Evolutionary conservation across 1,140 invertebrate species (phyloP).

Genomic region (Sycophaga agraensis): DNA sequence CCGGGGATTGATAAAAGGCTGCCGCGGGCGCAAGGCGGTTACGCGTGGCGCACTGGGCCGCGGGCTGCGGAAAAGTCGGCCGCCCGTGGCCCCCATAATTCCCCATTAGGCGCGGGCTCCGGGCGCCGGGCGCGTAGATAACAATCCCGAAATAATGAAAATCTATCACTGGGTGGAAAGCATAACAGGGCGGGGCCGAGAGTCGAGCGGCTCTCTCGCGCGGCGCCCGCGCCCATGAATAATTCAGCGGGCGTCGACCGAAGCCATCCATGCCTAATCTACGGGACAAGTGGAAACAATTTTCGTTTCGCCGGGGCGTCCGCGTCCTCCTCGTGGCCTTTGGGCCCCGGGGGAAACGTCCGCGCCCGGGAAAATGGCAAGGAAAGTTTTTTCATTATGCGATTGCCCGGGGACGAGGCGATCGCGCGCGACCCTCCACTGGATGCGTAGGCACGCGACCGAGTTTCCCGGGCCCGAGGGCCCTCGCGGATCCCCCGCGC

Average conservation of each 20-base stretch:
- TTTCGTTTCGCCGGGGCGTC: conserved; percentile 31
- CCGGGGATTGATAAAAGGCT: no score
- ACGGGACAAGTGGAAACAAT: conserved; percentile 32
- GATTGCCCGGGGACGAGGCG: no score
- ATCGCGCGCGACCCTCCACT: no score
- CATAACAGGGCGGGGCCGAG: conserved; percentile 5
- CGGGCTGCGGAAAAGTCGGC: neutral
- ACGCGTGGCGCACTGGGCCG: conserved; percentile 7
- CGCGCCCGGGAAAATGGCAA: neutral
- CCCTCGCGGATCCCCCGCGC: no score
- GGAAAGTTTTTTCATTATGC: conserved; percentile 11
- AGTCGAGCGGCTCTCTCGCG: conserved; percentile 1
- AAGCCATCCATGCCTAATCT: conserved; percentile 31
- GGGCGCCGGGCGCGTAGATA: conserved; percentile 1
- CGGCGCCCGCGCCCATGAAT: conserved; percentile 17
- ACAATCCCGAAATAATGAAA: conserved; percentile 30
- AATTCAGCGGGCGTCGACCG: conserved; percentile 24
- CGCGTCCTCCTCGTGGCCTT: neutral
- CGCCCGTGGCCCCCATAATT: conserved; percentile 12
- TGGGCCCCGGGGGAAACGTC: neutral
- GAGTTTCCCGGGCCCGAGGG: no score
- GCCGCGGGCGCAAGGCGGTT: neutral
- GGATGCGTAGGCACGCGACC: no score
- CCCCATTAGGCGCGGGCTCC: conserved; percentile 9
- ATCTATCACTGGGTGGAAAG: conserved; percentile 27